Base-by-base conservation (phyloP, 2,797 vertebrate species). In the Mionectes olivaceus region DNA sequence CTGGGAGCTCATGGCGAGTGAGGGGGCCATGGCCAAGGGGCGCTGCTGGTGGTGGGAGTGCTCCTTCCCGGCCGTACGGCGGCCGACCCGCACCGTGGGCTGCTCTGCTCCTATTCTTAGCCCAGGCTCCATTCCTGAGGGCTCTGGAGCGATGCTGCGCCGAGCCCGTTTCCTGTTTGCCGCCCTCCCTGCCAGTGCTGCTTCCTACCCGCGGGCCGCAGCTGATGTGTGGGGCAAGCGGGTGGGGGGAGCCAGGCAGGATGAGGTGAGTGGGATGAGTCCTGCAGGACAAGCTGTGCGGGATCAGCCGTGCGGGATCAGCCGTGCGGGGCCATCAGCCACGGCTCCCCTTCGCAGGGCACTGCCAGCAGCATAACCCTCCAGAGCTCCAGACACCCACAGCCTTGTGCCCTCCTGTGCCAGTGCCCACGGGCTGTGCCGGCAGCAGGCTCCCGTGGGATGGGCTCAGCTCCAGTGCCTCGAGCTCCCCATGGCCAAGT, bases 121-220 rank as follows among this genome's bases (percentile, higher is more conserved):
- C 64, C 30, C 1, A 11, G 81, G 74, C 92, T 84, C 52, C 6
- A 28, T 53, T 63, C 33, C 75, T 46, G 78, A 56, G 89, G 86
- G 47, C 92, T 88, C 81, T 14, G 83, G 52, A 87, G 78, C 43
- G 30, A 88, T 87, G 80, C 83, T 88, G 41, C 1, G 0, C 67
- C 2, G 70, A 83, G 83, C 81, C 87, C 12, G 1, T 88, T 94
- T 97, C 95, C 96, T 95, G 95, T 88, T 93, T 79, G 85, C 89
- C 0, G 19, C 56, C 61, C 37, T 73, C 93, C 57, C 65, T 86
- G 93, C 90, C 91, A 65, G 70, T 1, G 0, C 68, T 0, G 27
- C 90, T 89, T 94, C 87, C 93, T 44, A 89, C 79, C 53, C 61
- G 1, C 2, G 24, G 61, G 81, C 41, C 37, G 77, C 41, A 10